These are phyloP conservation scores for Muntiacus reevesi DNA, from an alignment of 2,113 vertebrate species.

Conservation along the genomic window DNA sequence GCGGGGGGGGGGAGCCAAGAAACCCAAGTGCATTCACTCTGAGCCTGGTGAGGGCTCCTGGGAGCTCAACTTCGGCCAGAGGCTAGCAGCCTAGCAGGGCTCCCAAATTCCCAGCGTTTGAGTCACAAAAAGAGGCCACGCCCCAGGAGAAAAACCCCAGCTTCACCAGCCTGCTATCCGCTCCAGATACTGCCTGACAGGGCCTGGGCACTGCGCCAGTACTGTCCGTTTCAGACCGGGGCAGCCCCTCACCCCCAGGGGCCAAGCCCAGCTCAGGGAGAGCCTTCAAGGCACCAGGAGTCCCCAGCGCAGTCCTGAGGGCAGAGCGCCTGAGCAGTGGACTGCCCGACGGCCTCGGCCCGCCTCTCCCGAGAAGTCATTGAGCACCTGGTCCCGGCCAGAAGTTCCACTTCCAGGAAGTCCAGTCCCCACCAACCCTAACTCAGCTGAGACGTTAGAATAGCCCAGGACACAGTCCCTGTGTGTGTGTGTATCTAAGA, in stretches of 20 bases:
- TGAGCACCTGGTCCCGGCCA: background rate
- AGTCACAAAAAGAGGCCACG: slow-evolving; percentile 39
- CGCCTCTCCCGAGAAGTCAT: background rate
- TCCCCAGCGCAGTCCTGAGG: background rate
- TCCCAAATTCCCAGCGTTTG: slow-evolving; percentile 56
- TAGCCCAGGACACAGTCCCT: background rate
- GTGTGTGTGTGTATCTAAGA: background rate
- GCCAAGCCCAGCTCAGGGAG: background rate
- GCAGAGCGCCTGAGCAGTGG: background rate
- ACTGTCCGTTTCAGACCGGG: background rate
- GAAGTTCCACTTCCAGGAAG: background rate
- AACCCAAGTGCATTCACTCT: slow-evolving; percentile 48
- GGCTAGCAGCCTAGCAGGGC: background rate
- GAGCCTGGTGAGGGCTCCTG: background rate
- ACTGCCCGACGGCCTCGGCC: background rate
- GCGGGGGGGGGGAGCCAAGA: background rate
- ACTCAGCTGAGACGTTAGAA: background rate
- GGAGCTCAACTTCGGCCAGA: slow-evolving; percentile 1
- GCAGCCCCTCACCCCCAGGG: background rate
- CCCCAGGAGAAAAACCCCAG: slow-evolving; percentile 8
- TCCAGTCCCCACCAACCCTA: background rate
- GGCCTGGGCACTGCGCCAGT: background rate
- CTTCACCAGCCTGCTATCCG: background rate
- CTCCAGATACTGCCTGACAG: background rate
- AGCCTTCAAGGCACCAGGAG: background rate